Percentiles rank a stretch among this genome's conserved stretches.
phyloP scores from a whole-genome alignment of 2,888 invertebrate genomes.

The Eurois occulta region DNA sequence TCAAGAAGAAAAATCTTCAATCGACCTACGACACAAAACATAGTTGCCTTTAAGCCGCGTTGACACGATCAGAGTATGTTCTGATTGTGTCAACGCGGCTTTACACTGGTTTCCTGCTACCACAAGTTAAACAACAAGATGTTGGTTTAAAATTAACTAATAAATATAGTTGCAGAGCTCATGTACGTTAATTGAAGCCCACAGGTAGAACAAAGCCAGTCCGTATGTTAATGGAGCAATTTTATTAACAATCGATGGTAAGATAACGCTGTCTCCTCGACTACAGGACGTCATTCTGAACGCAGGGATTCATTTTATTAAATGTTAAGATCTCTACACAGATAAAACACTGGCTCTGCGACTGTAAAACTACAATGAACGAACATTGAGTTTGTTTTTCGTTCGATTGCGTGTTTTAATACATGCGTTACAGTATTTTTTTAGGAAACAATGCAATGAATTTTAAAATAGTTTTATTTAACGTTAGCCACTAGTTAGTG shows the following conservation, averaged over 20 bases:
- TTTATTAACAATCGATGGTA: conserved; percentile 78
- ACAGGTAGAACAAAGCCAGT: conserved; percentile 61
- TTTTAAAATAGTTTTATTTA: conserved; percentile 12
- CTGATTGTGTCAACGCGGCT: too few species aligned
- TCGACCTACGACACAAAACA: not conserved
- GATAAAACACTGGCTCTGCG: conserved; percentile 50
- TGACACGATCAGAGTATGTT: too few species aligned
- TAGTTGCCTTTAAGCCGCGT: too few species aligned
- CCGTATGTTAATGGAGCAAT: conserved; percentile 78
- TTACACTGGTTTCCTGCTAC: conserved; percentile 6
- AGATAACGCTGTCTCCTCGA: conserved; percentile 72
- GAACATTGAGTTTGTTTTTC: conserved; percentile 14
- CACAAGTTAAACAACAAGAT: conserved; percentile 2
- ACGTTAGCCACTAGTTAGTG: not conserved
- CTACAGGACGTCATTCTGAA: conserved; percentile 70
- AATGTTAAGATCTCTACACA: conserved; percentile 72
- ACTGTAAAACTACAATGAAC: conserved; percentile 35
- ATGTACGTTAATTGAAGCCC: conserved; percentile 56
- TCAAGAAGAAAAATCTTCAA: not conserved
- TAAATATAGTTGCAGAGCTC: conserved; percentile 42
- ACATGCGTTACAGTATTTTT: not conserved
- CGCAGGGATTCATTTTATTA: conserved; percentile 72
- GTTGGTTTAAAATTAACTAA: conserved; percentile 27
- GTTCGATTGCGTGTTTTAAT: conserved; percentile 32
- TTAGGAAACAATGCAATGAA: conserved; percentile 18